Base-by-base conservation (phyloP, 2,797 vertebrate species). In the Hydrophis major region DNA sequence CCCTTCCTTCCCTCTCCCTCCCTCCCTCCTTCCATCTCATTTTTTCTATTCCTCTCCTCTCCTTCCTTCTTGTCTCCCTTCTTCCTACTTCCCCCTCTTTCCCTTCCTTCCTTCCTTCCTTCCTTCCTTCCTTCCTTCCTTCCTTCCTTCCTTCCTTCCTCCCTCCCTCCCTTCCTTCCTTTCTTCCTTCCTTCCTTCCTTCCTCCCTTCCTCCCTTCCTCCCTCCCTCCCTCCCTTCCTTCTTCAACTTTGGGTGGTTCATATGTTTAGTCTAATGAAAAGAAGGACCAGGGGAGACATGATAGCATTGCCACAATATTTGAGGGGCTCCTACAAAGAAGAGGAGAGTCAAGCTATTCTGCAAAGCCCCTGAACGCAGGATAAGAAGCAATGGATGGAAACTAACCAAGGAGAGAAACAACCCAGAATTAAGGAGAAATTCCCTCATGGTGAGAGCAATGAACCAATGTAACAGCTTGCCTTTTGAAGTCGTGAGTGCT, bases 331-430 rank as follows among this genome's bases (percentile, higher is more conserved):
- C 27, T 13, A 3, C 1, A 13, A n/a, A n/a, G 11, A 66, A 66
- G 0, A 28, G 4, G 61, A 1, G 11, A 0, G 27, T 28, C 61
- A 28, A 66, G 4, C 27, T 66, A 13, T 4, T 12, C 2, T n/a
- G 27, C 61, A 66, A 66, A n/a, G 28, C 63, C 0, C 2, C 28
- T 0, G 28, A 66, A n/a, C 28, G 28, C 63, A n/a, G 28, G 12
- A 13, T 4, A 14, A 14, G 28, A 66, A 66, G 3, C 4, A n/a
- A 66, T 14, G 12, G 63, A n/a, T 14, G 63, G 63, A n/a, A n/a
- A 14, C 63, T 66, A 5, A 66, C 8, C 28, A 12, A n/a, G 11
- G 27, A n/a, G 27, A 66, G 27, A 66, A 66, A 10, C 12, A 14
- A 66, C 11, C 28, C 22, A 5, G 28, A n/a, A 6, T 0, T 2